Percentiles rank a stretch among this genome's conserved stretches.
These are phyloP conservation scores for Timema cristinae DNA, from an alignment of 2,888 invertebrate genomes.

Conservation along the genomic window DNA sequence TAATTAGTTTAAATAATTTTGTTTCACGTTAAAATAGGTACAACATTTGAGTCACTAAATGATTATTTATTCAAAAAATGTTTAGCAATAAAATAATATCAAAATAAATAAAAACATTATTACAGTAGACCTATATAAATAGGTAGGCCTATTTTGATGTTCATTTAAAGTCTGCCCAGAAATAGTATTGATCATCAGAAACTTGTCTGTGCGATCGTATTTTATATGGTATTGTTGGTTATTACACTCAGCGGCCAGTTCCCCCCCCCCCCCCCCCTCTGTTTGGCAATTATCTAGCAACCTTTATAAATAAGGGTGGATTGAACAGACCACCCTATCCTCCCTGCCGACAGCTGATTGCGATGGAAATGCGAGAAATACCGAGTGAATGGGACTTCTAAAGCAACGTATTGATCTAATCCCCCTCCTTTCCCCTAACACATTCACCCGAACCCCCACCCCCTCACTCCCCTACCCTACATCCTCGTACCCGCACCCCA, in stretches of 20 bases:
- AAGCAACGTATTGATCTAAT: no score
- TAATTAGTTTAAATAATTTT: no score
- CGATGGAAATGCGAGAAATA: constrained; percentile 11
- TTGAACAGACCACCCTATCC: constrained; percentile 22
- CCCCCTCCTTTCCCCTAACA: background rate
- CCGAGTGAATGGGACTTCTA: no score
- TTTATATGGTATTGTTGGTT: no score
- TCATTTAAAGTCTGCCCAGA: no score
- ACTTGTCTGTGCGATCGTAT: no score
- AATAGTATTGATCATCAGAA: no score
- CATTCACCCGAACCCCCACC: background rate
- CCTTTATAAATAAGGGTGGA: constrained; percentile 30
- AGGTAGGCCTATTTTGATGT: no score
- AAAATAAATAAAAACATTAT: background rate
- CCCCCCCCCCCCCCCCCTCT: constrained; percentile 15
- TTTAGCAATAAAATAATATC: constrained; percentile 23
- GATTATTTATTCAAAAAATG: background rate
- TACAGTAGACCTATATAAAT: background rate
- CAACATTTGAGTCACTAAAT: no score
- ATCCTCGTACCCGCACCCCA: background rate
- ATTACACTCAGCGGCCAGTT: background rate
- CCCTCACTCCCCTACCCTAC: background rate
- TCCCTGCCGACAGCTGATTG: constrained; percentile 26
- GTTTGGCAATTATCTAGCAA: constrained; percentile 21
- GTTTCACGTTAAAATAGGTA: no score